Conservation (phyloP, 2,113 vertebrate species). For the Progne subis region DNA sequence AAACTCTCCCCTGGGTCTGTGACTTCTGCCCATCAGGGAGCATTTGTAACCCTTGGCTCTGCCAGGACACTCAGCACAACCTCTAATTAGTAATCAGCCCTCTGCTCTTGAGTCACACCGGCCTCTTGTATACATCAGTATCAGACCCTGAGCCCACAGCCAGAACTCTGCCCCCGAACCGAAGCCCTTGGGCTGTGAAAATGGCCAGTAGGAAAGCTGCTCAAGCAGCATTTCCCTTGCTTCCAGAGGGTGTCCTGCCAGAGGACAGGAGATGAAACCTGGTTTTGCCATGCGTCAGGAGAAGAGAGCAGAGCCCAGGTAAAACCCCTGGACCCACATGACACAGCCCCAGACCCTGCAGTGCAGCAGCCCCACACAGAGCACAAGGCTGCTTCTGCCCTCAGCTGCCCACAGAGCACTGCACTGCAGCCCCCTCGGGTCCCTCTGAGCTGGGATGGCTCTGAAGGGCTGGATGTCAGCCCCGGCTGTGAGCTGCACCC, state of each 20-base stretch:
- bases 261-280: background rate
- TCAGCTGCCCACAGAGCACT: background rate
- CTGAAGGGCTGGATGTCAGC: background rate
- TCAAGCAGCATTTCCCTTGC: background rate
- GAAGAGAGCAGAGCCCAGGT: background rate
- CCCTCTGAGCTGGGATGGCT: background rate
- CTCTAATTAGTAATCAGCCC: background rate
- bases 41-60: background rate
- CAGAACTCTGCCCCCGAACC: background rate
- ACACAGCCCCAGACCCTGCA: background rate
- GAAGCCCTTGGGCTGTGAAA: background rate
- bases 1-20: background rate
- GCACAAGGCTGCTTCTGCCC: conserved; percentile 2
- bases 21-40: background rate
- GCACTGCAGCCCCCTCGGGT: background rate
- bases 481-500: background rate
- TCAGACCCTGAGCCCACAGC: background rate
- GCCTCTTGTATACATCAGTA: background rate
- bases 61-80: background rate
- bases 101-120: background rate
- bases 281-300: background rate
- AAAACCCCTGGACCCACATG: accelerated
- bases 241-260: background rate
- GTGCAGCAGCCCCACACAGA: background rate
- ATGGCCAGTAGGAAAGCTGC: background rate